Evolutionary conservation across 2,888 invertebrate genomes (phyloP).

Genomic region (Rambutsinella grinnellia): DNA sequence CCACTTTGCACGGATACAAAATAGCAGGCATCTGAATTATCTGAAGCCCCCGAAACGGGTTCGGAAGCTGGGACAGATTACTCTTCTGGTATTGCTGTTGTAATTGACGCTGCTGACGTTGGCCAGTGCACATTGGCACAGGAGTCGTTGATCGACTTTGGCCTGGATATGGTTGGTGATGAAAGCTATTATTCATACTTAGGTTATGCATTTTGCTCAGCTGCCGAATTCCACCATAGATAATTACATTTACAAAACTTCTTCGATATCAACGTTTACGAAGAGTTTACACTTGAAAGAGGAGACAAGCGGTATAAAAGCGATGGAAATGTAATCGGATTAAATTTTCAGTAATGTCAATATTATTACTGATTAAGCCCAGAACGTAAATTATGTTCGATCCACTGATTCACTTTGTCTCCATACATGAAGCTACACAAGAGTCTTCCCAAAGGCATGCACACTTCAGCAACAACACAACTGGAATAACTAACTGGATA

Average conservation of each 20-base stretch:
- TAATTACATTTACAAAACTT: not conserved
- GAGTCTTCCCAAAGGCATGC: too few relatives aligned
- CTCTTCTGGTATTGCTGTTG: constrained; percentile 23
- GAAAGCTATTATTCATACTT: constrained; percentile 46
- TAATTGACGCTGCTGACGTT: constrained; percentile 12
- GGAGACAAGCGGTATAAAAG: not conserved
- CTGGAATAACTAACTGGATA: too few relatives aligned
- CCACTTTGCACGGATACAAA: constrained; percentile 74
- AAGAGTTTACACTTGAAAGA: too few relatives aligned
- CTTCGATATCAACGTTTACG: too few relatives aligned
- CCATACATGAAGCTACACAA: too few relatives aligned
- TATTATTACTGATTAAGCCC: constrained; percentile 44
- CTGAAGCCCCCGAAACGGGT: constrained; percentile 50
- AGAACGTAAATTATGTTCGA: constrained; percentile 3
- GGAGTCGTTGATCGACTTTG: constrained; percentile 50
- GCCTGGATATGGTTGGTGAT: constrained; percentile 13
- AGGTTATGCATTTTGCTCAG: constrained; percentile 39
- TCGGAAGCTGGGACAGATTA: constrained; percentile 36
- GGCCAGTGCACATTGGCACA: constrained; percentile 37
- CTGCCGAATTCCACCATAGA: not conserved
- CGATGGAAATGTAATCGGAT: constrained; percentile 39
- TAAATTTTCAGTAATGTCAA: constrained; percentile 49
- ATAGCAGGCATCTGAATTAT: constrained; percentile 69
- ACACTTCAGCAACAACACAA: not conserved
- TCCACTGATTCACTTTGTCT: constrained; percentile 2